Base-by-base conservation (phyloP, 2,797 vertebrate genomes). In the Anguilla megastoma region DNA sequence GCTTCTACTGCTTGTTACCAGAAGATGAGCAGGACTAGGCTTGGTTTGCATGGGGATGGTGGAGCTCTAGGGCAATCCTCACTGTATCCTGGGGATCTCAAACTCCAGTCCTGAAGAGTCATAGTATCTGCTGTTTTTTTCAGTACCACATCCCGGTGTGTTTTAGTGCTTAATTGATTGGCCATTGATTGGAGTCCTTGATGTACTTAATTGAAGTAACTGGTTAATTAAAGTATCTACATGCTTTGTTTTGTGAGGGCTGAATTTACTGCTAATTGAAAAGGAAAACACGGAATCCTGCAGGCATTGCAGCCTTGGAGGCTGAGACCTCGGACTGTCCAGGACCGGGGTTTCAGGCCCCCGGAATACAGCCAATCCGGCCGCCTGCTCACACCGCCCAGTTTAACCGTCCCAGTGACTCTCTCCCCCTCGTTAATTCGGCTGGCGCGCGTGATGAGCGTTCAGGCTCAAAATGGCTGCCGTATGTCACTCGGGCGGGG, bases 391-490 rank as follows among this genome's bases (percentile, higher is more conserved):
- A 14, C 14, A 33, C 14, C 71, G 0, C 33, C 71, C 12, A 74
- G 10, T 33, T 74, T 66, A 16, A 14, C 69, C 10, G 30, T 30
- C 69, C 14, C 9, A 36, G 24, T 27, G 1, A 36, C 27, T 74
- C 12, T 36, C 27, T 66, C 63, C 24, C 21, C 4, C 63, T n/a
- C 8, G 41, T 45, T 18, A 30, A 12, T 33, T 74, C 14, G 69
- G 27, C 30, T 74, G 69, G 8, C 14, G 30, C n/a, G 21, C 63
- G 63, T 7, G 24, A 66, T 9, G 63, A 36, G 69, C 27, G 1
- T 36, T 30, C 69, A 30, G 27, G 69, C 69, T 76, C 71, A 76
- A 76, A 76, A 76, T 76, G 71, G 71, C 71, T 36, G 71, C 33
- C 7, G 30, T 76, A 33, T 16, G 10, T 76, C 10, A 76, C 71